Conservation (phyloP, 2,797 vertebrate genomes). For the Zalophus californianus region DNA sequence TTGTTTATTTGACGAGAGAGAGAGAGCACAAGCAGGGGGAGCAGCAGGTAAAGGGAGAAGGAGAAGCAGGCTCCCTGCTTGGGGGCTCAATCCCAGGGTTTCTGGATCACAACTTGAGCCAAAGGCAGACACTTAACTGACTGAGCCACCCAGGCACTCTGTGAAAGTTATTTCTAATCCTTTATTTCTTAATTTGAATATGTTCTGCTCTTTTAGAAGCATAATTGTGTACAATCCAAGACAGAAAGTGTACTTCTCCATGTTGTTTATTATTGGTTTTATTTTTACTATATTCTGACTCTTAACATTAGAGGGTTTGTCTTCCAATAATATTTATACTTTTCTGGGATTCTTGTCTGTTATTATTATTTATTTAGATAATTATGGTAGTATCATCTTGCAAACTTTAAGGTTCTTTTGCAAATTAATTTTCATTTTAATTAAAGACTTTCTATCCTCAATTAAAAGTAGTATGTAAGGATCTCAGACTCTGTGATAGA, state of each 20-base stretch:
- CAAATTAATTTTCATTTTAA: not conserved
- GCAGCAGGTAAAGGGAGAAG: no score
- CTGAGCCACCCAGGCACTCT: no score
- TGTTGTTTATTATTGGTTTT: slow-evolving; percentile 12
- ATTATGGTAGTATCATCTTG: not conserved
- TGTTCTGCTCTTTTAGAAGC: slow-evolving; percentile 1
- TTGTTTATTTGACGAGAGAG: no score
- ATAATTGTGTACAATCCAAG: not conserved
- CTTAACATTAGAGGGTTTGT: not conserved
- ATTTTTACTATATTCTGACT: slow-evolving; percentile 6
- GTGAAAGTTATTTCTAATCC: not conserved
- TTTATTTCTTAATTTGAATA: slow-evolving; percentile 41
- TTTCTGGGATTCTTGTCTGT: not conserved
- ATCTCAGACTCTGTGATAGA: not conserved
- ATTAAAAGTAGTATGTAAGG: not conserved
- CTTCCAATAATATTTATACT: not conserved
- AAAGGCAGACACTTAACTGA: no score
- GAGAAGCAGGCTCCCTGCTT: no score
- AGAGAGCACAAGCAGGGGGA: no score
- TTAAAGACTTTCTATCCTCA: not conserved
- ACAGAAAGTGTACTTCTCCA: slow-evolving; percentile 13
- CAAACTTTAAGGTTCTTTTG: not conserved
- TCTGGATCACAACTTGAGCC: no score
- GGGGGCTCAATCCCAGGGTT: no score
- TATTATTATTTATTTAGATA: not conserved